Evolutionary conservation across 2,888 invertebrate genomes (phyloP).

Genomic region (Brachypalpus laphriformis): DNA sequence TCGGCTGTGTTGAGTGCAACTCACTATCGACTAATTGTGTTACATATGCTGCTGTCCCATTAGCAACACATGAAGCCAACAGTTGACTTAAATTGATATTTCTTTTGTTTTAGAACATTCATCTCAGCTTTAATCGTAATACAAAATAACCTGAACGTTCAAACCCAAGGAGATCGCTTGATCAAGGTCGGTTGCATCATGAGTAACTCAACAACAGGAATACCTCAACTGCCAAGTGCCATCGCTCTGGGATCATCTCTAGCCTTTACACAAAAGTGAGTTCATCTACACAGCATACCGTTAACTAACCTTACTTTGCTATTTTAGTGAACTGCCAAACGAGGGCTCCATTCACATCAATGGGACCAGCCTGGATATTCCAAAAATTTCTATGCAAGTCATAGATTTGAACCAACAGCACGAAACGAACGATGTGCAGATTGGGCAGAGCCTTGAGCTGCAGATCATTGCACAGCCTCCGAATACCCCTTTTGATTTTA

Average conservation of each 20-base stretch:
- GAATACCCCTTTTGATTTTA: conserved; percentile 85
- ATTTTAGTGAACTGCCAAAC: conserved; percentile 81
- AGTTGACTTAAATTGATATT: no score
- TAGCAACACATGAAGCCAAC: no score
- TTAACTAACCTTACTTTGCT: no score
- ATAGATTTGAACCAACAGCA: conserved; percentile 84
- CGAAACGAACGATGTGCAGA: conserved; percentile 86
- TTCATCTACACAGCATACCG: conserved; percentile 22
- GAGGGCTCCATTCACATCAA: conserved; percentile 82
- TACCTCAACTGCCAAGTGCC: conserved; percentile 82
- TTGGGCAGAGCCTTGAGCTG: conserved; percentile 87
- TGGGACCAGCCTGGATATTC: conserved; percentile 74
- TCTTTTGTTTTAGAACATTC: conserved; percentile 86
- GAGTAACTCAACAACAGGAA: conserved; percentile 81
- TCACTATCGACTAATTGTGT: no score
- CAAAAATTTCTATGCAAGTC: conserved; percentile 84
- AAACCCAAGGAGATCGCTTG: conserved; percentile 92
- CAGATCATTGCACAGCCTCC: conserved; percentile 85
- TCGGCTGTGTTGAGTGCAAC: no score
- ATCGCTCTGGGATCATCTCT: conserved; percentile 85
- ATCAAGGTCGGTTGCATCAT: conserved; percentile 92
- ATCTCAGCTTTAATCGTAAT: conserved; percentile 90
- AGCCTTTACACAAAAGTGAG: conserved; percentile 84
- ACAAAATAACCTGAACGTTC: conserved; percentile 92
- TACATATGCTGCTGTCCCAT: no score